Percentiles rank a stretch among this genome's conserved stretches.
Conservation (phyloP, 1,140 invertebrate species). For the Ips nitidus region DNA sequence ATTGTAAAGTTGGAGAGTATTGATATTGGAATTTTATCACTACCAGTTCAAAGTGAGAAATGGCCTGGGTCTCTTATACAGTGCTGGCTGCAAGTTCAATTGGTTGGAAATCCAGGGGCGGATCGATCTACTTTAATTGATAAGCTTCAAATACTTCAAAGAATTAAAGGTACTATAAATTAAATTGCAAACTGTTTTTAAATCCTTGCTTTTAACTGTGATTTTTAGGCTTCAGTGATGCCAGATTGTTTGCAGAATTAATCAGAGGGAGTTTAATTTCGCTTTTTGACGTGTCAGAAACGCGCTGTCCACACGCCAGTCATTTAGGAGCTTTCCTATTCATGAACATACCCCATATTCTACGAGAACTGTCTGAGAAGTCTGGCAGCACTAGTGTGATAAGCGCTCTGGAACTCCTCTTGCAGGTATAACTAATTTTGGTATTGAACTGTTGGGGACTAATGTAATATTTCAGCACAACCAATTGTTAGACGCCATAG, state of each 20-base stretch:
- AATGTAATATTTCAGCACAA: neutral
- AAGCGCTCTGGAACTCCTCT: slow-evolving; percentile 77
- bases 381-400: slow-evolving; percentile 57
- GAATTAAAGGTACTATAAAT: slow-evolving; percentile 66
- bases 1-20: slow-evolving; percentile 61
- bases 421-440: slow-evolving; percentile 55
- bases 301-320: slow-evolving; percentile 64
- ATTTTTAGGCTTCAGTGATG: slow-evolving; percentile 49
- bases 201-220: neutral
- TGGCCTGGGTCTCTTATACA: slow-evolving; percentile 75
- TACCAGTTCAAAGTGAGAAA: slow-evolving; percentile 61
- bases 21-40: slow-evolving; percentile 62
- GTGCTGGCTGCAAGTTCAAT: slow-evolving; percentile 67
- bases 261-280: slow-evolving; percentile 86
- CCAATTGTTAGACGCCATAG: slow-evolving; percentile 70
- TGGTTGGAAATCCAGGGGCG: slow-evolving; percentile 72
- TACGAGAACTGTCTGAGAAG: slow-evolving; percentile 67
- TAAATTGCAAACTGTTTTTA: neutral
- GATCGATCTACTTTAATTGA: slow-evolving; percentile 77
- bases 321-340: slow-evolving; percentile 94
- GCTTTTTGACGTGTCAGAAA: slow-evolving; percentile 77
- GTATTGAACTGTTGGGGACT: neutral
- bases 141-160: slow-evolving; percentile 80
- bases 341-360: slow-evolving; percentile 81
- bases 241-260: slow-evolving; percentile 83